Base-by-base conservation (phyloP, 1,140 invertebrate genomes). In the Spodoptera litura region DNA sequence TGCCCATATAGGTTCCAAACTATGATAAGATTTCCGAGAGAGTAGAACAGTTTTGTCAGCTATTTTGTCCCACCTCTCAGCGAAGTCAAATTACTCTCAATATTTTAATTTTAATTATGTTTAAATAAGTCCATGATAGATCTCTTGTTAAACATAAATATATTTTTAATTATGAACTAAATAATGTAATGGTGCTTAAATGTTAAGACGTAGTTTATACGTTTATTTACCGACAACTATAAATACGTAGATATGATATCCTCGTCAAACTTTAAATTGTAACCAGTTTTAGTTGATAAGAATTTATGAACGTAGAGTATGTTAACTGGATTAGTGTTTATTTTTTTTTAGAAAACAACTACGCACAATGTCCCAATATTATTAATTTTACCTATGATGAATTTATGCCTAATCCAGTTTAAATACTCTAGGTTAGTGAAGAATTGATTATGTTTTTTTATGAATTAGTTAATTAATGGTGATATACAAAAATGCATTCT, bases 131-230 rank as follows among this genome's bases (percentile, higher is more conserved):
- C 66, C 66, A 70, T 70, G 20, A 70, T 70, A 70, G 49, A 70
- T 53, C 66, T 70, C 64, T 27, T 52, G 49, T 68, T 68, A 68
- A 68, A 68, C 49, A 49, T 68, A 68, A 52, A 27, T 68, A 52
- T 52, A 52, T 27, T 27, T 52, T 68, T 68, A 62, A 62, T 68
- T 68, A 68, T 68, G 66, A 70, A 70, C 66, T 75, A 64, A 62
- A 75, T 59, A 62, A 61, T 62, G 15, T 61, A 61, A 74, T 74
- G 72, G 72, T 74, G 72, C 72, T 74, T 61, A 51, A 71, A 20
- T 72, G 56, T 52, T 74, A 61, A 74, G 58, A 59, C 58, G 35
- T 74, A 62, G 58, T 71, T 27, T 35, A 27, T 11, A 49, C n/a
- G 51, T 74, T 59, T 74, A 62, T 61, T 15, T 74, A 71, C 56